phyloP scores from a whole-genome alignment of 92 coral and sea anemone genomes.

The Heliopora coerulea region DNA sequence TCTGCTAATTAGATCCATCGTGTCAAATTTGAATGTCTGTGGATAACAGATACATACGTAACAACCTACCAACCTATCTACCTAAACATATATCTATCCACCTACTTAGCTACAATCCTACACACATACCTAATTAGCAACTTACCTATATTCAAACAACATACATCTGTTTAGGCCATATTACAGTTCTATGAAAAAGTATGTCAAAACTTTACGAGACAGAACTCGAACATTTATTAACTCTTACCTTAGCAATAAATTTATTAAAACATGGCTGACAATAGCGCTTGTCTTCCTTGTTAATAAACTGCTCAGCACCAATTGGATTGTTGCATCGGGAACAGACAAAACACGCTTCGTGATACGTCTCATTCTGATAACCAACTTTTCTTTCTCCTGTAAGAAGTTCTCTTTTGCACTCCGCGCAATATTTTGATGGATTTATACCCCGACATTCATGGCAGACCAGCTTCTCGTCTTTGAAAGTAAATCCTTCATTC shows the following conservation, averaged over 20 bases:
- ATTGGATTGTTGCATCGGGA: conserved; percentile 89
- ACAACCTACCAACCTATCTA: too few relatives aligned
- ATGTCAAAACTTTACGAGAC: too few relatives aligned
- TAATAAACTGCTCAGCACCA: conserved; percentile 91
- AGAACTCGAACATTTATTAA: too few relatives aligned
- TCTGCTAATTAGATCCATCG: too few relatives aligned
- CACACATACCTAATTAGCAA: too few relatives aligned
- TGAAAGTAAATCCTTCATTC: conserved; percentile 89
- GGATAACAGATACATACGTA: too few relatives aligned
- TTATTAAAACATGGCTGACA: conserved; percentile 84
- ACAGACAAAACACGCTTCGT: conserved; percentile 83
- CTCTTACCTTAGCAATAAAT: conserved; percentile 77
- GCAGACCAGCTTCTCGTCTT: conserved; percentile 83
- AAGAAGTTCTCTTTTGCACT: conserved; percentile 77
- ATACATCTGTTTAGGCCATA: too few relatives aligned
- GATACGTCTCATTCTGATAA: conserved; percentile 87
- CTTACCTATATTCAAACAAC: too few relatives aligned
- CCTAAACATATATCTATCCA: too few relatives aligned
- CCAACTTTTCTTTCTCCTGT: conserved; percentile 96
- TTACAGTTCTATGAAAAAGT: too few relatives aligned
- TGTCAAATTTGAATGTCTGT: too few relatives aligned
- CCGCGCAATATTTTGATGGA: conserved; percentile 86
- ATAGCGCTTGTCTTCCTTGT: conserved; percentile 85
- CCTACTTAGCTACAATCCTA: too few relatives aligned
- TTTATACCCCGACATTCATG: conserved; percentile 87